Evolutionary conservation across 53 echinoderm and acorn worm species (phyloP).

Genomic region (Zoroaster sp.): DNA sequence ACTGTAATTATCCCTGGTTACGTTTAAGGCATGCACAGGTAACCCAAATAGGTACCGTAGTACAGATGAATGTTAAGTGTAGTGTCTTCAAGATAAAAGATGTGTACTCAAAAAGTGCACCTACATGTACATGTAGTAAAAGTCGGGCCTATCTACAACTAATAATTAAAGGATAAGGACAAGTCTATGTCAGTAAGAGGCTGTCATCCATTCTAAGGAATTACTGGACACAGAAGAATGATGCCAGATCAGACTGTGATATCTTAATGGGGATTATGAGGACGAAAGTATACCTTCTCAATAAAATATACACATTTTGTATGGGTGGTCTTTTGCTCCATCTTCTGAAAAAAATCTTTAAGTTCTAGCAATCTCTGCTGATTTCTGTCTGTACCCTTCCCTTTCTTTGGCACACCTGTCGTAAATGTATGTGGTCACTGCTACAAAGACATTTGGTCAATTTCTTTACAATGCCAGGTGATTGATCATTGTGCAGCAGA

Average conservation of each 20-base stretch:
- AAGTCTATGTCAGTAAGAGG: not conserved
- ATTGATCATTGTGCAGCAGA: slow-evolving; percentile 37
- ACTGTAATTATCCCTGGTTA: too few relatives aligned
- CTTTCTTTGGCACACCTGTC: slow-evolving; percentile 34
- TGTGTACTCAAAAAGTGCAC: not conserved
- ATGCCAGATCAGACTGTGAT: not conserved
- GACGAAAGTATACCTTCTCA: slow-evolving; percentile 17
- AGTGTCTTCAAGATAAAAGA: too few relatives aligned
- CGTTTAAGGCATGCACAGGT: too few relatives aligned
- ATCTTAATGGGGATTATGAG: slow-evolving; percentile 23
- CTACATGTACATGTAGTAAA: not conserved
- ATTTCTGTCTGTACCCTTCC: slow-evolving; percentile 2
- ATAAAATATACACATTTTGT: slow-evolving; percentile 22
- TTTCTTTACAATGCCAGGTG: slow-evolving; percentile 39
- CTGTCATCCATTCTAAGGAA: slow-evolving; percentile 4
- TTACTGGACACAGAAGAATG: not conserved
- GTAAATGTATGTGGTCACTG: slow-evolving; percentile 39
- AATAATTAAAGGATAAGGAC: not conserved
- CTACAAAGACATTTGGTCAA: slow-evolving; percentile 31
- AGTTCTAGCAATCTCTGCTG: slow-evolving; percentile 22
- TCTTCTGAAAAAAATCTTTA: not conserved
- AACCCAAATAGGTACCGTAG: too few relatives aligned
- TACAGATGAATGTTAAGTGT: too few relatives aligned
- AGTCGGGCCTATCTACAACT: not conserved
- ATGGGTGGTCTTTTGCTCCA: slow-evolving; percentile 41